phyloP scores from a whole-genome alignment of 2,888 invertebrate species.

The Cryptophagus acutangulus region DNA sequence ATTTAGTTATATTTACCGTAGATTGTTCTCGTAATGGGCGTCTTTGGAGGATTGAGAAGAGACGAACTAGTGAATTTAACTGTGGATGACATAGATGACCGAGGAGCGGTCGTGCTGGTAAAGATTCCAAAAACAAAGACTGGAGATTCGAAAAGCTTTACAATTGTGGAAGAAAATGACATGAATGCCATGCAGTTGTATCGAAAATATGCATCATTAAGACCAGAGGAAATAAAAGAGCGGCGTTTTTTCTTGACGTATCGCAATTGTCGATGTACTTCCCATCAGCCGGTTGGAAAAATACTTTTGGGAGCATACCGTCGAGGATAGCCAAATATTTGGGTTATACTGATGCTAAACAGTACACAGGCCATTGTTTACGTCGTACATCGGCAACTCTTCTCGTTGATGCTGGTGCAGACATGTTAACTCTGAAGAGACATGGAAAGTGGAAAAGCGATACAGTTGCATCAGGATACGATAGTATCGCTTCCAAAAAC shows the following conservation, averaged over 20 bases:
- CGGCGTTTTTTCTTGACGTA: not conserved
- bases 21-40: conserved; percentile 19
- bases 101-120: conserved; percentile 18
- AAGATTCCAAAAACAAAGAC: conserved; percentile 18
- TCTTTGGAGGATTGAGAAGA: conserved; percentile 23
- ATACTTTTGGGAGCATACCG: no score
- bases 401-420: no score
- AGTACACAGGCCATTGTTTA: no score
- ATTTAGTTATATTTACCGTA: no score
- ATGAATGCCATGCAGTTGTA: conserved; percentile 8
- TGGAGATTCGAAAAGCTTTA: conserved; percentile 17
- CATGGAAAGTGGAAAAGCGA: no score
- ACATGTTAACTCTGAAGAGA: no score
- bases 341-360: no score
- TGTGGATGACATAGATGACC: conserved; percentile 21
- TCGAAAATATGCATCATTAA: conserved; percentile 1
- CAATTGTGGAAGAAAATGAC: conserved; percentile 22
- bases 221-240: not conserved
- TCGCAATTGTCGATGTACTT: not conserved
- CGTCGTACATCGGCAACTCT: no score
- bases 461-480: no score
- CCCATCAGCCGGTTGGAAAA: conserved; percentile 4
- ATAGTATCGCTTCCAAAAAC: no score
- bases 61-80: conserved; percentile 20
- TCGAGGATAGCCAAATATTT: conserved; percentile 9